Percentiles rank a stretch among this genome's conserved stretches.
Evolutionary conservation across 2,797 vertebrate species (phyloP).

Genomic region (Otolemur crassicaudatus): DNA sequence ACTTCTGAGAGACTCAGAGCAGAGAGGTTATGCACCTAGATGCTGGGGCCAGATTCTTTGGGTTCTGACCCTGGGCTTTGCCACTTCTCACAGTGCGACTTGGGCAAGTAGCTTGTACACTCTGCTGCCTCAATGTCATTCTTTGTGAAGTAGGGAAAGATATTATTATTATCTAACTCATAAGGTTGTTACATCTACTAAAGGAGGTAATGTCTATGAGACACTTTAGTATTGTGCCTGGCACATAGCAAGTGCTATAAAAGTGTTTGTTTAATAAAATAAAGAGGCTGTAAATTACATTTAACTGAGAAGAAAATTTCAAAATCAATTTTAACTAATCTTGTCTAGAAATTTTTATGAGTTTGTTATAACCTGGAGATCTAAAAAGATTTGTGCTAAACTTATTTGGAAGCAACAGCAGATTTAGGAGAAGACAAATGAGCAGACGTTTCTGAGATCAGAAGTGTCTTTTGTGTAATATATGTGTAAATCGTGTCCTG

Average conservation of each 20-base stretch:
- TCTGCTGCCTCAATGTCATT: neutral
- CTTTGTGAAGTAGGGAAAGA: neutral
- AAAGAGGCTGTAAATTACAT: neutral
- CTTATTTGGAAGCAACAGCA: neutral
- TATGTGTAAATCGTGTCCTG: neutral
- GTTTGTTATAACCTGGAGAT: neutral
- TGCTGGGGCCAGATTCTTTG: neutral
- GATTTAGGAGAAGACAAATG: neutral
- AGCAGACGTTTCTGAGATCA: neutral
- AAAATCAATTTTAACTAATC: neutral
- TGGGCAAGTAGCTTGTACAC: neutral
- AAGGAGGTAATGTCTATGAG: neutral
- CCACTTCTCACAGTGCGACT: neutral
- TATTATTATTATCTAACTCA: neutral
- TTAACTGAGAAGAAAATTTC: neutral
- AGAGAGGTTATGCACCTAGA: neutral
- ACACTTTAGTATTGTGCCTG: neutral
- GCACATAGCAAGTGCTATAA: neutral
- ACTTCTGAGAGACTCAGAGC: neutral
- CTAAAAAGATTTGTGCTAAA: neutral
- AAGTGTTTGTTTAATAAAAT: neutral
- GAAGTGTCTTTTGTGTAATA: neutral
- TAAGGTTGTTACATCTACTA: neutral
- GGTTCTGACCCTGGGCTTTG: neutral
- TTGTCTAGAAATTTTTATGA: neutral